Evolutionary conservation across 2,888 invertebrate genomes (phyloP).

Genomic region (Diploptera punctata): DNA sequence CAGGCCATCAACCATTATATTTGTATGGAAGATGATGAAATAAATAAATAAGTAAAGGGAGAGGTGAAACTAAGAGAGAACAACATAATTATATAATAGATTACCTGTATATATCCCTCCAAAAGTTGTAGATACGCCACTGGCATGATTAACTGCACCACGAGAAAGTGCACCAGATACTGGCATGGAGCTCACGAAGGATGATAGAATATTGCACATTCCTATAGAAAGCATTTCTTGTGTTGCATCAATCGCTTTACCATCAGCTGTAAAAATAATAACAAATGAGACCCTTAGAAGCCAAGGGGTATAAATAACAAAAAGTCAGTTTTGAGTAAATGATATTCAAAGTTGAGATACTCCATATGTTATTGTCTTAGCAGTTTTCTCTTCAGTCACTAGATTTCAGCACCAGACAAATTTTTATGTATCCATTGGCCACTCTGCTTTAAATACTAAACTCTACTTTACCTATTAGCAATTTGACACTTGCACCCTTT

Average conservation of each 20-base stretch:
- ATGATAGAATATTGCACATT: constrained; percentile 68
- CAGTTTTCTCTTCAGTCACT: too few relatives aligned
- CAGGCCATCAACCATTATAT: too few relatives aligned
- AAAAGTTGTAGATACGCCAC: constrained; percentile 72
- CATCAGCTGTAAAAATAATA: constrained; percentile 57
- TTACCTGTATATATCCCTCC: constrained; percentile 69
- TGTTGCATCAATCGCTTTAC: constrained; percentile 68
- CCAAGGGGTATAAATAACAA: too few relatives aligned
- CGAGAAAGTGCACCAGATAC: constrained; percentile 67
- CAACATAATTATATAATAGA: too few relatives aligned
- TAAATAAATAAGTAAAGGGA: too few relatives aligned
- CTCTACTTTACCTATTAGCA: not conserved
- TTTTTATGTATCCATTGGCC: not conserved
- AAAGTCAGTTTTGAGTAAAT: too few relatives aligned
- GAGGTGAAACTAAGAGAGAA: too few relatives aligned
- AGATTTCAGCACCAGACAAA: too few relatives aligned
- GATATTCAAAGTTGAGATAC: not conserved
- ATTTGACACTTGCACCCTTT: too few relatives aligned
- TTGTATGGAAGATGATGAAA: too few relatives aligned
- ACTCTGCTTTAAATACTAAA: not conserved
- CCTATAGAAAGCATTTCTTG: constrained; percentile 75
- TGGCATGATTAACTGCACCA: constrained; percentile 74
- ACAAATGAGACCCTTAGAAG: too few relatives aligned
- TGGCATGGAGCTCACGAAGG: constrained; percentile 73
- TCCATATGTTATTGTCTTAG: too few relatives aligned